Conservation (phyloP, 2,888 invertebrate species). For the Drosophila hawaiiensis region DNA sequence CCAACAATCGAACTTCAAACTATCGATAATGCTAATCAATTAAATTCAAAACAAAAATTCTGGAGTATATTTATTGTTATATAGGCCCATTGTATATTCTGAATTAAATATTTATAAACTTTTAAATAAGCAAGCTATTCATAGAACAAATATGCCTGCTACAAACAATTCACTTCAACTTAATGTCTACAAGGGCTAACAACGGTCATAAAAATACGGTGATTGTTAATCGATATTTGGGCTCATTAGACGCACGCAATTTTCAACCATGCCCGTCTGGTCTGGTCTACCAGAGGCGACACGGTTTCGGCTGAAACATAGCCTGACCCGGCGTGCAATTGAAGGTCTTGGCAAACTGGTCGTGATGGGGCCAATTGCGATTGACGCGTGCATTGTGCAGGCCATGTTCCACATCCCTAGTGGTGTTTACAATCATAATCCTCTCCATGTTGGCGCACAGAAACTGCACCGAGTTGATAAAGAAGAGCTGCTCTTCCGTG, state of each 20-base stretch:
- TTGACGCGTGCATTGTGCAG: conserved; percentile 75
- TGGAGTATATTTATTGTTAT: background rate
- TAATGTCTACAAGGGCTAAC: background rate
- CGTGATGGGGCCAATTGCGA: conserved; percentile 75
- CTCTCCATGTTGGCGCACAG: conserved; percentile 70
- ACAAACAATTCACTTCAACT: background rate
- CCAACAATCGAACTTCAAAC: background rate
- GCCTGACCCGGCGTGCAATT: conserved; percentile 61
- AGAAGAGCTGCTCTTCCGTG: conserved; percentile 64
- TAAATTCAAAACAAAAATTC: background rate
- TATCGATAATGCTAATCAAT: background rate
- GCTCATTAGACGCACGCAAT: conserved; percentile 38
- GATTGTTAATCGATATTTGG: conserved; percentile 44
- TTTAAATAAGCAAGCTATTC: background rate
- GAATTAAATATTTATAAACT: background rate
- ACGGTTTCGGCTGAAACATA: conserved; percentile 59
- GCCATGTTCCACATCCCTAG: conserved; percentile 68
- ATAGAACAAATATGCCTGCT: background rate
- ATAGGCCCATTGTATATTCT: background rate
- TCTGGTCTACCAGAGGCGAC: conserved; percentile 71
- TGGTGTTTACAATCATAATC: conserved; percentile 48
- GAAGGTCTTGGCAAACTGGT: conserved; percentile 68
- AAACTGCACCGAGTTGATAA: conserved; percentile 79
- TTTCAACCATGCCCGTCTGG: too few species aligned
- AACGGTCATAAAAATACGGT: background rate